Evolutionary conservation across 2,797 vertebrate species (phyloP).

Genomic region (Florisuga fusca): DNA sequence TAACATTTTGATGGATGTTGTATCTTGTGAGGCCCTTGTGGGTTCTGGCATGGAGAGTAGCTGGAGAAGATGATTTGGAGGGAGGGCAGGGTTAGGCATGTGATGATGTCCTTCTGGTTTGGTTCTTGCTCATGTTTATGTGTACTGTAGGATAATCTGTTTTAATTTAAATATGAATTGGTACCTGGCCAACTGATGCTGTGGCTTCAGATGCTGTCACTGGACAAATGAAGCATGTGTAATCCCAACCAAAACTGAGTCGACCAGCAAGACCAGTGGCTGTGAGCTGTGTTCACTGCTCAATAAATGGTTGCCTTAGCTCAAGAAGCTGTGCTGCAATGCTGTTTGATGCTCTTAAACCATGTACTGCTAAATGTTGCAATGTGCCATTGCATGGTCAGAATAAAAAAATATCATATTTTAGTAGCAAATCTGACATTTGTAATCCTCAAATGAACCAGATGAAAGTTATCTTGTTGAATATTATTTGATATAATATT

Average conservation of each 20-base stretch:
- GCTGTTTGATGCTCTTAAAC: not conserved
- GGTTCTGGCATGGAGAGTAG: not conserved
- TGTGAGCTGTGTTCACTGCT: not conserved
- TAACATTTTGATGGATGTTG: not conserved
- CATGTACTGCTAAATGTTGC: not conserved
- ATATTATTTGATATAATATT: not conserved
- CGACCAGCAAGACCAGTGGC: not conserved
- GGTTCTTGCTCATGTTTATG: not conserved
- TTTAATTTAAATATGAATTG: not conserved
- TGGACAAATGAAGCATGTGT: not conserved
- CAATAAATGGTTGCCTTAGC: not conserved
- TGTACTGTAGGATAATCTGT: not conserved
- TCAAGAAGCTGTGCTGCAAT: not conserved
- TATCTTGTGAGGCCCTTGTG: accelerated
- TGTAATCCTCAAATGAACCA: not conserved
- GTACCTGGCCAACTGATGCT: not conserved
- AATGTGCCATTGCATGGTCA: not conserved
- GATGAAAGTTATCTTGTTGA: not conserved
- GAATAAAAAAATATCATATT: not conserved
- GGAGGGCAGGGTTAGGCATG: not conserved
- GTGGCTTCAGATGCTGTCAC: not conserved
- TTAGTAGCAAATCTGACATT: not conserved
- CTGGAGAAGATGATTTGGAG: not conserved
- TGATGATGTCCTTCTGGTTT: not conserved
- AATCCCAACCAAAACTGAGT: not conserved